Conservation (phyloP, 2,888 invertebrate species). For the Acleris laterana region DNA sequence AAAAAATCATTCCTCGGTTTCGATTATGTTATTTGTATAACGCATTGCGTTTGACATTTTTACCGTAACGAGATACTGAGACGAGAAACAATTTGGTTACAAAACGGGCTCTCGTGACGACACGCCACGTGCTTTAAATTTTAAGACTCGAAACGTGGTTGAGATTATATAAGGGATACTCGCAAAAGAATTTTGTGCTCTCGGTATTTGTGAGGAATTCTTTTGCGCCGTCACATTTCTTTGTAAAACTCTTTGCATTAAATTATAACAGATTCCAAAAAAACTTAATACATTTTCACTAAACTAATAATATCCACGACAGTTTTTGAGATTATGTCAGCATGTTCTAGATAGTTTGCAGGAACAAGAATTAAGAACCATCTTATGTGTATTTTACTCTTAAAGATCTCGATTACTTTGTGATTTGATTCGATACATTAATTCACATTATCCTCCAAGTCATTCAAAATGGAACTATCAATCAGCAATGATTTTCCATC, state of each 20-base stretch:
- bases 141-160: conserved; percentile 11
- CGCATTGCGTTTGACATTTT: conserved; percentile 53
- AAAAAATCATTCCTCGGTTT: conserved; percentile 48
- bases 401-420: no score
- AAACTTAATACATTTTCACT: no score
- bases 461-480: no score
- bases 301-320: no score
- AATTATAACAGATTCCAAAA: no score
- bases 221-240: neutral
- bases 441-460: no score
- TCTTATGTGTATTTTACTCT: no score
- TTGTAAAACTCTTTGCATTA: neutral
- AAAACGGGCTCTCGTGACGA: conserved; percentile 41
- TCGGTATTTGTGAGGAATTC: conserved; percentile 6
- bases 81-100: conserved; percentile 46
- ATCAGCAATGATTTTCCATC: neutral
- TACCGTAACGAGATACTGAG: conserved; percentile 29
- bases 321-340: no score
- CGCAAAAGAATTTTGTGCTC: conserved; percentile 2
- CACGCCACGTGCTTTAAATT: conserved; percentile 21
- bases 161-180: conserved; percentile 19
- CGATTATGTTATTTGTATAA: conserved; percentile 55
- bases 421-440: no score
- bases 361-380: no score
- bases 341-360: no score